Percentiles rank a stretch among this genome's conserved stretches.
These are phyloP conservation scores for Drosophila longiperda DNA, from an alignment of 2,888 invertebrate species.

Conservation along the genomic window DNA sequence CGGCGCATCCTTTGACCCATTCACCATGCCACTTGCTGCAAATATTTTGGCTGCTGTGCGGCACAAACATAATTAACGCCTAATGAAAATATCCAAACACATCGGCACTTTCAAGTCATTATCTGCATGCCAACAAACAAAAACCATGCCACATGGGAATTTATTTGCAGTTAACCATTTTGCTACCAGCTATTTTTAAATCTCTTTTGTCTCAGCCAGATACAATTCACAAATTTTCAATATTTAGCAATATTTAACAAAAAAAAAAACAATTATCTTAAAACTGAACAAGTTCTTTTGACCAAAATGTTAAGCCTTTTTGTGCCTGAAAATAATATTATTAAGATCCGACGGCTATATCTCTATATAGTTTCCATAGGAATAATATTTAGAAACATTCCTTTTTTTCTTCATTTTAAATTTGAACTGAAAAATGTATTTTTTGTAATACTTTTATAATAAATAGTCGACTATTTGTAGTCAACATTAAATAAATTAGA, in stretches of 20 bases:
- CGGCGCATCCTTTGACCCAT: slow-evolving; percentile 46
- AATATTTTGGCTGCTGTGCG: slow-evolving; percentile 70
- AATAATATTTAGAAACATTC: no score
- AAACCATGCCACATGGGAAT: slow-evolving; percentile 27
- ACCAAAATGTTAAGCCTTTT: neutral
- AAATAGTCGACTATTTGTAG: neutral
- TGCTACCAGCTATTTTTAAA: neutral
- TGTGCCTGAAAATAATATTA: neutral
- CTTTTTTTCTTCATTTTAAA: neutral
- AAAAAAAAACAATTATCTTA: neutral
- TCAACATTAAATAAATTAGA: no score
- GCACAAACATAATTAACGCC: slow-evolving; percentile 68
- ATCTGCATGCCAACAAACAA: neutral
- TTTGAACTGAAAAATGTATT: neutral
- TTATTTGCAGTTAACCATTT: neutral
- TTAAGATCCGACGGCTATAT: neutral
- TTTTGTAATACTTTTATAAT: neutral
- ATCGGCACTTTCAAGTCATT: slow-evolving; percentile 50
- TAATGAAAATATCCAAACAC: slow-evolving; percentile 70
- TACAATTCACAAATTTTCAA: neutral
- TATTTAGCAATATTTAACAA: neutral
- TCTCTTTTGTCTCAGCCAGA: neutral
- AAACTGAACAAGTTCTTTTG: neutral
- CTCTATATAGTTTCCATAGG: neutral
- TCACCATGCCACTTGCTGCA: slow-evolving; percentile 18